A percentile compares a stretch with the other conserved stretches of the same genome.
Conservation (phyloP, 2,797 vertebrate genomes). For the Epinephelus coioides region DNA sequence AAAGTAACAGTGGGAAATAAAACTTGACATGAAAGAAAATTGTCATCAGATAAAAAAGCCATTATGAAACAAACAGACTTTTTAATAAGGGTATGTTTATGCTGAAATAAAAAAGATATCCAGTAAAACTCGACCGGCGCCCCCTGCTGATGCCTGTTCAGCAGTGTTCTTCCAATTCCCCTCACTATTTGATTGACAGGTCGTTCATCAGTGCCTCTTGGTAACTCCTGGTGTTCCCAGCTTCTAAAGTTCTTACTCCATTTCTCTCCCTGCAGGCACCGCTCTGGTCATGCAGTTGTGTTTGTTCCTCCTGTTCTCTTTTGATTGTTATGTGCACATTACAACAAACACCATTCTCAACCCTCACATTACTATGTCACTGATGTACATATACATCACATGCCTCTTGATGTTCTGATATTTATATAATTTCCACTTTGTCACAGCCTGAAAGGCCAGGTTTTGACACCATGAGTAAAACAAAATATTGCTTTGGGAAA, state of each 20-base stretch:
- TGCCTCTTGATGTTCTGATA: too few species aligned
- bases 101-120: neutral
- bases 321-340: conserved; percentile 12
- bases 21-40: neutral
- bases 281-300: neutral
- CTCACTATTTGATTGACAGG: too few species aligned
- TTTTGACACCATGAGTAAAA: too few species aligned
- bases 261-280: neutral
- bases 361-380: too few species aligned
- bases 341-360: neutral
- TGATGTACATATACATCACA: too few species aligned
- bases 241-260: neutral
- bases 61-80: neutral
- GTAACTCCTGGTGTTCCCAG: neutral
- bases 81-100: neutral
- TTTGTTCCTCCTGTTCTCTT: neutral
- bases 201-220: neutral
- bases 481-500: too few species aligned
- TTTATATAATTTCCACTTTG: too few species aligned
- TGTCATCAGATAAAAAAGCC: too few species aligned
- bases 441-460: too few species aligned
- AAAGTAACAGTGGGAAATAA: too few species aligned
- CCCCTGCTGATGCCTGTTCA: neutral
- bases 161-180: neutral
- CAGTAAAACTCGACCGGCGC: neutral